phyloP scores from a whole-genome alignment of 2,113 vertebrate genomes.

The Lagopus muta region DNA sequence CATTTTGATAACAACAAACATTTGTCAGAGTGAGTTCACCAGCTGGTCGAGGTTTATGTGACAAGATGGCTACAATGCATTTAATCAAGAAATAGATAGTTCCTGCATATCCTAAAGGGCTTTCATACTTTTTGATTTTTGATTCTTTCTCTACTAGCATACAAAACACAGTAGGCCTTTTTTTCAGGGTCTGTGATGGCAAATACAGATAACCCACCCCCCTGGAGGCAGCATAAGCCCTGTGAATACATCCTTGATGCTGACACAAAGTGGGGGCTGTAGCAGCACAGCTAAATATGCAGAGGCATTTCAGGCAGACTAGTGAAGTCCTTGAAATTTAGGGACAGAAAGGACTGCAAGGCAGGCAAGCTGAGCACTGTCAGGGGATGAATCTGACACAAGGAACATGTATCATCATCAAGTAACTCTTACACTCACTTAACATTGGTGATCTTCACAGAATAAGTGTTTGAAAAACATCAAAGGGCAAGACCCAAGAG shows the following conservation, averaged over 20 bases:
- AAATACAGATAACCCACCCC: neutral
- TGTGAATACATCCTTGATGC: neutral
- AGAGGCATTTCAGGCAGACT: neutral
- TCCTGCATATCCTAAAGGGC: neutral
- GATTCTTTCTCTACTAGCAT: neutral
- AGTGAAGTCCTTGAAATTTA: neutral
- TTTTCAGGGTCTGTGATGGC: neutral
- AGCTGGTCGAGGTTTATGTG: neutral
- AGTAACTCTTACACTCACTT: neutral
- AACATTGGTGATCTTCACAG: neutral
- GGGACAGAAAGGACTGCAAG: neutral
- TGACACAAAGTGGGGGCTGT: neutral
- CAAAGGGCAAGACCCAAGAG: neutral
- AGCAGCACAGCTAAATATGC: neutral
- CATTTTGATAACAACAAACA: neutral
- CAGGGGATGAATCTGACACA: neutral
- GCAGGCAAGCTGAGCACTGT: rapidly evolving
- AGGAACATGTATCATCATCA: neutral
- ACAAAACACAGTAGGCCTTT: neutral
- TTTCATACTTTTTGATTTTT: neutral
- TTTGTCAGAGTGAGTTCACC: constrained; percentile 21
- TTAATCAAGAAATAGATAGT: neutral
- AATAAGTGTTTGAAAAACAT: neutral
- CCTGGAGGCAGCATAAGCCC: neutral
- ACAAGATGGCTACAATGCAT: neutral